Evolutionary conservation across 2,113 vertebrate genomes (phyloP), one percentile per base, ranked within the genome.

Genomic region (Eleginops maclovinus): DNA sequence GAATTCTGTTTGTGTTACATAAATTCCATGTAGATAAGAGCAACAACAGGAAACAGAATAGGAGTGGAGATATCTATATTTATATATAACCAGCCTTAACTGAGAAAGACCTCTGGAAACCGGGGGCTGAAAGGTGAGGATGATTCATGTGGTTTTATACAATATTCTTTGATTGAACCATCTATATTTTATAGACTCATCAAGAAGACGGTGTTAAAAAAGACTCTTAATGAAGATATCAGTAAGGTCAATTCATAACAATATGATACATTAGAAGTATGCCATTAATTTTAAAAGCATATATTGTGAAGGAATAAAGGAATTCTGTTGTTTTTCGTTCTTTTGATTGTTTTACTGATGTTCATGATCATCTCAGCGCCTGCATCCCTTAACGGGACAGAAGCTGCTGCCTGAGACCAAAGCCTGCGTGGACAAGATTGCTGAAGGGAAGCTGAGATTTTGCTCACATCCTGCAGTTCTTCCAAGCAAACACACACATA

Each of bases 401-500:
- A 76, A 58, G 62, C 85, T 82, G 83, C 84, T 14, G 76, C 75
- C 77, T 49, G 63, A 62, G 69, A 68, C 79, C 75, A 72, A 71
- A 89, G 79, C 79, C 81, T 59, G 28, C 59, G 53, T 79, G 83
- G 82, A 88, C 81, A 59, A 68, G 73, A 65, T 67, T 60, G 74
- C 84, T 83, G 41, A 73, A 58, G 79, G 74, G 63, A 76, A 84
- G 69, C 87, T 90, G 58, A 65, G 80, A 75, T 54, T 74, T 70
- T 61, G 63, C 71, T 84, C 75, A 59, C 63, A 76, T 83, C 51
- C 83, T 73, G 56, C 21, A 81, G 40, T 43, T 81, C 55, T 21
- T 72, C 65, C 51, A n/a, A 63, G 28, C 75, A 63, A 69, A 74
- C 69, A 65, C 53, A 74, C 4, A 63, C 41, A 40, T 47, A 61